Percentiles rank a stretch among this genome's conserved stretches.
phyloP scores from a whole-genome alignment of 2,888 invertebrate genomes.

The Polylopha cassiicola region DNA sequence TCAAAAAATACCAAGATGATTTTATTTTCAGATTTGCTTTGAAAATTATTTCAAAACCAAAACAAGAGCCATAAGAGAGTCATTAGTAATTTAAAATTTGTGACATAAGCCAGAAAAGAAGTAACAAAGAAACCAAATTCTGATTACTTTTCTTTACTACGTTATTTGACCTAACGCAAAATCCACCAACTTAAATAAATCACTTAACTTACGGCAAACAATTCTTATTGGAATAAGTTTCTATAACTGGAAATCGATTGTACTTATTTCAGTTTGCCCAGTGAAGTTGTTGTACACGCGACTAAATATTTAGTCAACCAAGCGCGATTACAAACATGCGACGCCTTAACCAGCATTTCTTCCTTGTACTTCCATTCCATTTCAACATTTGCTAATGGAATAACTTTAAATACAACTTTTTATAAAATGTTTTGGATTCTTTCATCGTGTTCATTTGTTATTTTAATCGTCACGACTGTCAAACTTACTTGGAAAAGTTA shows the following conservation, averaged over 20 bases:
- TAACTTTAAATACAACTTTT: neutral
- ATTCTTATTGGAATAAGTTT: conserved; percentile 15
- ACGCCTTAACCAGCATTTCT: conserved; percentile 42
- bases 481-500: neutral
- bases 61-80: too few species aligned
- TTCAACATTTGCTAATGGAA: conserved; percentile 14
- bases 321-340: conserved; percentile 51
- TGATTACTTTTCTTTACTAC: neutral
- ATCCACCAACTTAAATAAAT: conserved; percentile 3
- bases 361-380: conserved; percentile 39
- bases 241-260: conserved; percentile 19
- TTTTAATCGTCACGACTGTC: too few species aligned
- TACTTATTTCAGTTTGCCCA: conserved; percentile 41
- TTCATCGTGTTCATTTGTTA: too few species aligned
- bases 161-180: conserved; percentile 4
- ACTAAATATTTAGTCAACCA: conserved; percentile 56
- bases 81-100: too few species aligned
- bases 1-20: too few species aligned
- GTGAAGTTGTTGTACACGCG: conserved; percentile 52
- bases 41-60: too few species aligned
- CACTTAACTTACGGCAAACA: conserved; percentile 2
- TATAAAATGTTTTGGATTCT: conserved; percentile 1
- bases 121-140: too few species aligned
- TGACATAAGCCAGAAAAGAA: too few species aligned
- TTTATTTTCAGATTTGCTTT: too few species aligned